A percentile compares a stretch with the other conserved stretches of the same genome.
Conservation (phyloP, 2,797 vertebrate genomes). For the Tiaroga cobitis region DNA sequence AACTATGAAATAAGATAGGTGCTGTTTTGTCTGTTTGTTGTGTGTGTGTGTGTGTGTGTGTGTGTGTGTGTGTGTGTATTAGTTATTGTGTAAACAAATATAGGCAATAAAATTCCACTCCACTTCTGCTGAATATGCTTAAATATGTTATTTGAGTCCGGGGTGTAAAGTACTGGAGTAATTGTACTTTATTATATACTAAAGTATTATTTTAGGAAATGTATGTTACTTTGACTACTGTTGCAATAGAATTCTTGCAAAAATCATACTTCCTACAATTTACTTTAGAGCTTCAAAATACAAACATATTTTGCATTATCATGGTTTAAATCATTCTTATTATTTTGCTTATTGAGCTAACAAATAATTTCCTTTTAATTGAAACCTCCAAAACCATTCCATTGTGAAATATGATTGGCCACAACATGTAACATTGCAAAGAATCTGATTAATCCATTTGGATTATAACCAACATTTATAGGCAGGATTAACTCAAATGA, state of each 20-base stretch:
- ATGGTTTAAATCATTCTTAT: background rate
- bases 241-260: background rate
- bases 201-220: background rate
- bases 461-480: background rate
- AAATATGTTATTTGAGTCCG: background rate
- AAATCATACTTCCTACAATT: background rate
- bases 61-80: no score
- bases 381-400: background rate
- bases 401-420: background rate
- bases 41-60: background rate
- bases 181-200: background rate
- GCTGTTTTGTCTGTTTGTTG: background rate
- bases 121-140: slow-evolving; percentile 9
- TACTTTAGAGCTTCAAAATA: background rate
- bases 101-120: background rate
- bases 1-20: background rate
- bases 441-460: background rate
- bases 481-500: background rate
- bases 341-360: background rate
- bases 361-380: background rate
- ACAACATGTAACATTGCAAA: background rate
- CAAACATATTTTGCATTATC: background rate
- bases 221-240: background rate
- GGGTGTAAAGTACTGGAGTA: background rate
- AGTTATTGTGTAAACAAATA: background rate